A percentile compares a stretch with the other conserved stretches of the same genome.
Evolutionary conservation across 2,888 invertebrate genomes (phyloP).

Genomic region (Exephanes ischioxanthus): DNA sequence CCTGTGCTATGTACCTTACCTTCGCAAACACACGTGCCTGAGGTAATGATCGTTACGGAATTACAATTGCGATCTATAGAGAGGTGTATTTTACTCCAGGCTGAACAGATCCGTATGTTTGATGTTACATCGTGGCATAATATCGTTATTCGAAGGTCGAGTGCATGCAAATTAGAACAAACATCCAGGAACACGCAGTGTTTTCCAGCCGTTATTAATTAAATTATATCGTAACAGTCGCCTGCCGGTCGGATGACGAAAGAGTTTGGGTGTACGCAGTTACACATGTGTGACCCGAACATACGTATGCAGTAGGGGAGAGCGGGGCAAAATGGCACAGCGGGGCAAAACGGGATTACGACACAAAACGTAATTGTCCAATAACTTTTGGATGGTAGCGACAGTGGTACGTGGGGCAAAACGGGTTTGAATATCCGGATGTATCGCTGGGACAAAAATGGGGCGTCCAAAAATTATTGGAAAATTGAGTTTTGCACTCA

Average conservation of each 20-base stretch:
- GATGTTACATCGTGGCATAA: background rate
- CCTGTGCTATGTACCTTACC: background rate
- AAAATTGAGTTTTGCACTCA: too few species aligned
- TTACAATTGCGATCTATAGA: background rate
- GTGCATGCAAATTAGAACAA: constrained; percentile 68
- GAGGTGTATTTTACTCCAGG: background rate
- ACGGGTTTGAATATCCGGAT: too few species aligned
- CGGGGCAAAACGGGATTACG: too few species aligned
- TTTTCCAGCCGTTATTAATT: constrained; percentile 71
- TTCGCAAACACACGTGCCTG: background rate
- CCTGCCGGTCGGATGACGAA: background rate
- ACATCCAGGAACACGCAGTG: constrained; percentile 52
- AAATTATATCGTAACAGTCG: constrained; percentile 57
- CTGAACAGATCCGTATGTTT: background rate
- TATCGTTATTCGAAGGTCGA: background rate
- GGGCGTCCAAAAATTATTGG: too few species aligned
- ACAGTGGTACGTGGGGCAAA: too few species aligned
- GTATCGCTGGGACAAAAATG: too few species aligned
- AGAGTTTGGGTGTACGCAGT: background rate
- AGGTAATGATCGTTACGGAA: background rate
- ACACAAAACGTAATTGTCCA: too few species aligned
- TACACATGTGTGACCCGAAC: background rate
- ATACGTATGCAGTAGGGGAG: background rate
- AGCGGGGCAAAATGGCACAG: too few species aligned
- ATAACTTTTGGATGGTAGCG: too few species aligned